These are phyloP conservation scores for Enteromius trimaculatus DNA, from an alignment of 2,797 vertebrate species.

Conservation along the genomic window DNA sequence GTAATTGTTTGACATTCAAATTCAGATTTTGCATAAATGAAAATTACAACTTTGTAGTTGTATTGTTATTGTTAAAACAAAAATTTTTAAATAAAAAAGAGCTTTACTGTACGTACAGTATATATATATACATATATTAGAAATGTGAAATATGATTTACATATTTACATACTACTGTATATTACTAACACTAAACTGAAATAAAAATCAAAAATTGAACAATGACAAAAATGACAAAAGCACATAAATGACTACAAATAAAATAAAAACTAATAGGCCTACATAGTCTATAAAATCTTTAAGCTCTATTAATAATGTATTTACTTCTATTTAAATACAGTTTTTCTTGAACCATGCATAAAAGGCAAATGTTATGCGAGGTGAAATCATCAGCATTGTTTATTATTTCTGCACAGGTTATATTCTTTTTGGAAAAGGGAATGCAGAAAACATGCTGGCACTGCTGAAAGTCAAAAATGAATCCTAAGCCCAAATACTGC, in stretches of 20 bases:
- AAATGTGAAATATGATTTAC: not conserved
- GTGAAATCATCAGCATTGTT: not conserved
- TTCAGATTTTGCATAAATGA: too few species aligned
- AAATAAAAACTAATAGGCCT: not conserved
- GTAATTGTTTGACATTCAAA: not conserved
- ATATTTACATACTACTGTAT: not conserved
- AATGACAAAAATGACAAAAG: not conserved
- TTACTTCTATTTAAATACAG: not conserved
- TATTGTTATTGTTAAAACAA: not conserved
- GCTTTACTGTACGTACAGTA: too few species aligned
- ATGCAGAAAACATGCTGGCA: constrained; percentile 12
- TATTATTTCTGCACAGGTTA: constrained; percentile 9
- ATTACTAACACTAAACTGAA: not conserved
- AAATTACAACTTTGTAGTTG: not conserved
- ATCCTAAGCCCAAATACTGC: not conserved
- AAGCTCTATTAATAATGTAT: not conserved
- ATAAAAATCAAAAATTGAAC: not conserved
- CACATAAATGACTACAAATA: not conserved
- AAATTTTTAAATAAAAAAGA: not conserved
- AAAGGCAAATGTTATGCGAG: not conserved
- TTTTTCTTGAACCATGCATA: constrained; percentile 8
- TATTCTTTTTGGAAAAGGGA: not conserved
- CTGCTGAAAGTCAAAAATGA: not conserved
- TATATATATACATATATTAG: not conserved
- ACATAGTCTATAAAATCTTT: not conserved